These are phyloP conservation scores for Patiria miniata DNA, from an alignment of 35 echinoderm and acorn worm genomes.

Conservation along the genomic window DNA sequence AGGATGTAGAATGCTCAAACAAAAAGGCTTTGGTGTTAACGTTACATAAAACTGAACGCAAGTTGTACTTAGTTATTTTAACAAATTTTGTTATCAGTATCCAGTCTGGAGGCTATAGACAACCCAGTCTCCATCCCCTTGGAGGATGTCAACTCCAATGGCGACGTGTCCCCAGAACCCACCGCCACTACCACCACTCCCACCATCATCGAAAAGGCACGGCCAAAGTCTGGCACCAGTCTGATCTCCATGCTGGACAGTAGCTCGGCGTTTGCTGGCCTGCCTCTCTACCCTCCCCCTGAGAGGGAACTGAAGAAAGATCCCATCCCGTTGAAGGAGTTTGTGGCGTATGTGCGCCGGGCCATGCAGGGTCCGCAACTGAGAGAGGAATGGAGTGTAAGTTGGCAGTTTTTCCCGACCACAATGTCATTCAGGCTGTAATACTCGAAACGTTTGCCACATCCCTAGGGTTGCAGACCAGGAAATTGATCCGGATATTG, in stretches of 20 bases:
- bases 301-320: neutral
- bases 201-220: too few relatives aligned
- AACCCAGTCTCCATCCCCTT: neutral
- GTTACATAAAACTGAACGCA: too few relatives aligned
- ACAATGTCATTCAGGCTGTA: too few relatives aligned
- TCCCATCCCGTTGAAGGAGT: slow-evolving; percentile 3
- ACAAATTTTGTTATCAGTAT: too few relatives aligned
- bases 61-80: too few relatives aligned
- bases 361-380: neutral
- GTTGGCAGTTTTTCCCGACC: neutral
- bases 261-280: neutral
- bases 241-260: neutral
- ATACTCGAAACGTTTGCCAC: too few relatives aligned
- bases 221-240: neutral
- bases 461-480: too few relatives aligned
- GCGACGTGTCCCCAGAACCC: neutral
- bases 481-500: too few relatives aligned
- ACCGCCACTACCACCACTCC: too few relatives aligned
- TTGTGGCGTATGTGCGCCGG: neutral
- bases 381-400: neutral
- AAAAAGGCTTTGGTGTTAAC: too few relatives aligned
- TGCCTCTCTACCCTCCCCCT: neutral
- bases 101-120: neutral
- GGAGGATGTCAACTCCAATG: neutral
- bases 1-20: too few relatives aligned